phyloP scores from a whole-genome alignment of 2,797 vertebrate genomes.

The Ptychadena robeensis region DNA sequence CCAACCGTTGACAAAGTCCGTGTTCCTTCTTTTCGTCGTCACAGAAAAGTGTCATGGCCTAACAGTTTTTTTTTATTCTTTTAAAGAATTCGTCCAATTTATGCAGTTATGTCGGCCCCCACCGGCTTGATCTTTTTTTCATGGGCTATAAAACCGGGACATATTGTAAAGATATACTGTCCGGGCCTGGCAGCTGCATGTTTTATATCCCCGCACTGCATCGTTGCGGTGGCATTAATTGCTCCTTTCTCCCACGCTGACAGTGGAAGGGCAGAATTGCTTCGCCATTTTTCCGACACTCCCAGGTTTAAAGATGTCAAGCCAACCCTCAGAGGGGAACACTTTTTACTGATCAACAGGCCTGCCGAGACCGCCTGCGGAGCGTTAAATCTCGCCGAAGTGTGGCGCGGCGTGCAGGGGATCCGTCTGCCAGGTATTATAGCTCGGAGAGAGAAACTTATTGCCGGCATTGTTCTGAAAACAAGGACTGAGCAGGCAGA shows the following conservation, averaged over 20 bases:
- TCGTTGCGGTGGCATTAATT: constrained; percentile 69
- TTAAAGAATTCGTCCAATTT: constrained; percentile 53
- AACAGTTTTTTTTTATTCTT: too few relatives aligned
- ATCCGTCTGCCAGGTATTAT: constrained; percentile 61
- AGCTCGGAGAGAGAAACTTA: constrained; percentile 62
- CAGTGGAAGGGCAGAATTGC: constrained; percentile 60
- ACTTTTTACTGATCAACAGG: constrained; percentile 70
- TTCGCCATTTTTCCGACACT: constrained; percentile 66
- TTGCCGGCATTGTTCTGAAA: constrained; percentile 27
- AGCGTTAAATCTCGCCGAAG: constrained; percentile 65
- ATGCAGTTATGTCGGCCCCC: background rate
- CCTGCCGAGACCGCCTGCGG: constrained; percentile 65
- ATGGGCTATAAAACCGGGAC: constrained; percentile 34
- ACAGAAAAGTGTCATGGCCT: too few relatives aligned
- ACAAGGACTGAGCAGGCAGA: constrained; percentile 53
- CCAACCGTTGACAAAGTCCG: too few relatives aligned
- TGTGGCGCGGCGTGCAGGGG: constrained; percentile 47
- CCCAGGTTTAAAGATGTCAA: constrained; percentile 72
- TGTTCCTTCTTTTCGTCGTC: too few relatives aligned
- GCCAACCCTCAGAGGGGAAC: constrained; percentile 64
- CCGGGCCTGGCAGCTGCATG: constrained; percentile 63
- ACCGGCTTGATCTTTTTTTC: background rate
- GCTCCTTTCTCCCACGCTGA: constrained; percentile 65
- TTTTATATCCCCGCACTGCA: constrained; percentile 72
- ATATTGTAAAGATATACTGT: constrained; percentile 58